Conservation (phyloP, 2,888 invertebrate species). For the Heptascelio sp. region DNA sequence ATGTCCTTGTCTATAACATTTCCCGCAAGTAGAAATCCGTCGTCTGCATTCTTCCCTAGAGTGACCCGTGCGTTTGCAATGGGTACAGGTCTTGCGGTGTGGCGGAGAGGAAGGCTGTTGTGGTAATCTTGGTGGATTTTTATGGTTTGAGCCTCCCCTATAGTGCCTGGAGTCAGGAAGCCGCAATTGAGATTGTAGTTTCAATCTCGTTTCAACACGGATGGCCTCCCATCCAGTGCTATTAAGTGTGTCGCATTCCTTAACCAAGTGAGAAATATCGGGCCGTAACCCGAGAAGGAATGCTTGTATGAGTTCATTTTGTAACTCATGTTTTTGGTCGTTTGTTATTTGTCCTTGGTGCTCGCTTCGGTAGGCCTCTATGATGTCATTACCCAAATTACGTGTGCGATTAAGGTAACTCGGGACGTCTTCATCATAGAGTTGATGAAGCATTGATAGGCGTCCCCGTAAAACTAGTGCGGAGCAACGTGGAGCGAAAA, state of each 20-base stretch:
- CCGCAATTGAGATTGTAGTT: background rate
- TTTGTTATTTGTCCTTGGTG: background rate
- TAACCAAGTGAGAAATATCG: constrained; percentile 11
- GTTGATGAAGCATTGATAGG: constrained; percentile 28
- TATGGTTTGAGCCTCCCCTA: background rate
- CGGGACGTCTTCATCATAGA: constrained; percentile 37
- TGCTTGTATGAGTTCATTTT: constrained; percentile 16
- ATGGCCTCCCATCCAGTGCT: constrained; percentile 16
- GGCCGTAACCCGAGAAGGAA: constrained; percentile 3
- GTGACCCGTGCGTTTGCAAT: background rate
- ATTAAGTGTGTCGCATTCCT: background rate
- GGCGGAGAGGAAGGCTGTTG: too few species aligned
- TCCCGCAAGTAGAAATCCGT: background rate
- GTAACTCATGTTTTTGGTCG: background rate
- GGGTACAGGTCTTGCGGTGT: background rate
- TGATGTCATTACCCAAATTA: constrained; percentile 7
- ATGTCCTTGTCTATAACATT: background rate
- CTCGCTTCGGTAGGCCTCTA: constrained; percentile 34
- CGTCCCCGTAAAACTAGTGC: constrained; percentile 5
- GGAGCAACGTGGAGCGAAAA: constrained; percentile 25
- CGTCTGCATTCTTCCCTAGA: background rate
- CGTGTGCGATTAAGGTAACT: constrained; percentile 27
- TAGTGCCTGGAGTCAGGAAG: background rate
- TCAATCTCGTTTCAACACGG: background rate
- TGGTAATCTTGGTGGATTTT: background rate